Conservation (phyloP, 2,113 vertebrate genomes). For the Aramus guarauna region DNA sequence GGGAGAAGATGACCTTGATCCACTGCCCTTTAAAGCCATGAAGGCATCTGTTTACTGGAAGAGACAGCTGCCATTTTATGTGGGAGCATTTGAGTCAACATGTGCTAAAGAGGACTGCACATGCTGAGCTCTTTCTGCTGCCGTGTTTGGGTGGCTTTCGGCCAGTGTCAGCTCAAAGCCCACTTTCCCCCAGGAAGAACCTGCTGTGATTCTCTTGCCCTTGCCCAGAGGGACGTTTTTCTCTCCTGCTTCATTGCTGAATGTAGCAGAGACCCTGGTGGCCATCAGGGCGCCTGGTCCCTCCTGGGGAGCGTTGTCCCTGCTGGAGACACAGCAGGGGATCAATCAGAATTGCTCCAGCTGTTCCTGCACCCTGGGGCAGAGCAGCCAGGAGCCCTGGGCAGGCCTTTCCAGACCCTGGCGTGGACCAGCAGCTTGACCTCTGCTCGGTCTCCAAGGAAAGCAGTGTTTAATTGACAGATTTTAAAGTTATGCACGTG, state of each 20-base stretch:
- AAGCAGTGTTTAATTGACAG: not conserved
- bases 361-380: not conserved
- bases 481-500: not conserved
- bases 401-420: not conserved
- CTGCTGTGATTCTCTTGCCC: not conserved
- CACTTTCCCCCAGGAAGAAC: not conserved
- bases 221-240: not conserved
- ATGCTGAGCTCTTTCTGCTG: not conserved
- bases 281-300: not conserved
- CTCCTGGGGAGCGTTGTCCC: fast-evolving
- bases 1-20: not conserved
- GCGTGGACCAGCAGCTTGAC: not conserved
- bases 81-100: not conserved
- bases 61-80: conserved; percentile 29
- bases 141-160: not conserved
- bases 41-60: not conserved
- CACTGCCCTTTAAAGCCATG: not conserved
- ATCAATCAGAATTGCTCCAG: not conserved
- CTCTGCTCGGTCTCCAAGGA: not conserved
- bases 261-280: not conserved
- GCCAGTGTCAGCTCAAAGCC: not conserved
- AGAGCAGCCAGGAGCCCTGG: not conserved
- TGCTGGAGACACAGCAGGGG: not conserved
- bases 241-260: not conserved
- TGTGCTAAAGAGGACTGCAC: not conserved